Base-by-base conservation (phyloP, 1,140 invertebrate species). In the Samia ricini region DNA sequence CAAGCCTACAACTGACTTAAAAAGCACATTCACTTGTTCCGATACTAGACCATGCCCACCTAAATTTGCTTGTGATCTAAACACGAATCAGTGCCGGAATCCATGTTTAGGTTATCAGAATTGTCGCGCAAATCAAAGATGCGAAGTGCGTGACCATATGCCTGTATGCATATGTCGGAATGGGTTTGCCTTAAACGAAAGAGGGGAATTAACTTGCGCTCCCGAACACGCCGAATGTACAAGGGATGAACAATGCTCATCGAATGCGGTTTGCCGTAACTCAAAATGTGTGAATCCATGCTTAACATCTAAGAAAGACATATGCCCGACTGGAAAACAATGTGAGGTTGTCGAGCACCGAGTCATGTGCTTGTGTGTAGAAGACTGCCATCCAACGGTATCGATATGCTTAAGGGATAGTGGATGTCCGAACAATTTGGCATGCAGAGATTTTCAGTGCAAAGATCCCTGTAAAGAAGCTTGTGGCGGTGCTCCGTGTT, bases 391-490 rank as follows among this genome's bases (percentile, higher is more conserved):
- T 79, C 95, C 96, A 51, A 94, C 95, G 42, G 92, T 96, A 68
- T 96, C 95, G 56, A 97, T 98, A 83, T 98, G 97, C 83, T 92
- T 97, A 69, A 94, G 95, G 87, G 96, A 98, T 88, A 94, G 93
- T 77, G 97, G 97, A 64, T 98, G 97, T 85, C 95, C 96, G 59
- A 91, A 94, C 59, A 93, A 96, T 76, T 92, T 95, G 82, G 95
- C 96, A 64, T 98, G 97, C 91, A 93, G 94, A 83, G 96, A 96
- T 85, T 97, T 95, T 89, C 94, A 96, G 91, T 98, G 97, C 89
- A 93, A 96, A 92, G 95, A 98, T 91, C 97, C 97, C 64, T 98
- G 97, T 91, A 92, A 93, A 68, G 94, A 94, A 75, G 93, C 94
- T 78, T 97, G 97, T 89, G 94, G 95, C 71, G 95, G 95, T 82